phyloP scores from a whole-genome alignment of 2,888 invertebrate genomes.

The Lepidocyrtoides sp. region DNA sequence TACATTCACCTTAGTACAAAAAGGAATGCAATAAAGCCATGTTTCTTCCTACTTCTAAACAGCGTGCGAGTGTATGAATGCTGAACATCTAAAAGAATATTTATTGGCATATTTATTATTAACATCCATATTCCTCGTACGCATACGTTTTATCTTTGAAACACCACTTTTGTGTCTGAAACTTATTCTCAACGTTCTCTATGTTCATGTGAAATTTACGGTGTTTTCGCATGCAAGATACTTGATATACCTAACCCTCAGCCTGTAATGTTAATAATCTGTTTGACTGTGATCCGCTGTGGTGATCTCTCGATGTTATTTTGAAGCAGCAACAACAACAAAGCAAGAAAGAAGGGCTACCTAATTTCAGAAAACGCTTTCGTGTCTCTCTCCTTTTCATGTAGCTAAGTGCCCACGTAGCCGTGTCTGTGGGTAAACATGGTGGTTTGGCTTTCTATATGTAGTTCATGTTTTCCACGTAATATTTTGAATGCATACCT shows the following conservation, averaged over 20 bases:
- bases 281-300: no score
- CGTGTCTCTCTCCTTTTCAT: background rate
- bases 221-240: background rate
- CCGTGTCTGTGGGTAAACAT: background rate
- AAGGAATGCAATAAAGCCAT: no score
- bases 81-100: no score
- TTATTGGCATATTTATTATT: no score
- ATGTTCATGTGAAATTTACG: background rate
- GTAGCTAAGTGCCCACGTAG: no score
- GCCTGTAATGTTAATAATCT: background rate
- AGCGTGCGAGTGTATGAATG: no score
- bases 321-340: no score
- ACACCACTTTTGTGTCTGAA: background rate
- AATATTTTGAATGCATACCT: background rate
- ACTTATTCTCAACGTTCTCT: background rate
- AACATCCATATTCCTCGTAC: no score
- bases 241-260: no score
- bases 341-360: background rate
- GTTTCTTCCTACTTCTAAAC: no score
- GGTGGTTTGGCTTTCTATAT: background rate
- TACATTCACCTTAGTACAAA: background rate
- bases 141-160: background rate
- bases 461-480: background rate
- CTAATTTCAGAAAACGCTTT: background rate
- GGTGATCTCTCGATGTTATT: no score